Conservation (phyloP, 2,888 invertebrate genomes). For the Congeria kusceri region DNA sequence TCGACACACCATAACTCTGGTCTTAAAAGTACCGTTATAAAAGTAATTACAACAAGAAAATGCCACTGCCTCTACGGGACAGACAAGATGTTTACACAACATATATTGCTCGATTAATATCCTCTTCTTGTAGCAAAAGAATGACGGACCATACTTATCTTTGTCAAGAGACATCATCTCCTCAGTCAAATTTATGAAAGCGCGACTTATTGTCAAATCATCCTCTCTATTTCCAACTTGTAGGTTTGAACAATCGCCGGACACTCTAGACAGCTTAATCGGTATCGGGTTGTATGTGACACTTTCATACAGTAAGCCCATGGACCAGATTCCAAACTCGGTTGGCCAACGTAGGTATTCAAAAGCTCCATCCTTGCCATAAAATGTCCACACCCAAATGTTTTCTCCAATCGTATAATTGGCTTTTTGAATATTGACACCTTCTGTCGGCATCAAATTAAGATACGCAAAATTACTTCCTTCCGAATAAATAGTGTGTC, state of each 20-base stretch:
- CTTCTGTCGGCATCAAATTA: conserved; percentile 5
- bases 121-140: not conserved
- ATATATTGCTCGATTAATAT: not conserved
- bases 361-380: conserved; percentile 44
- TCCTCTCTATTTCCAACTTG: conserved; percentile 34
- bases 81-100: conserved; percentile 47
- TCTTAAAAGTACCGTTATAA: not conserved
- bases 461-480: conserved; percentile 38
- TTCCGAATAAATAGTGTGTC: conserved; percentile 35
- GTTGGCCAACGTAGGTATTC: conserved; percentile 63
- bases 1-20: not conserved
- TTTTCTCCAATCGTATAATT: conserved; percentile 31
- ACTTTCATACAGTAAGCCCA: conserved; percentile 44
- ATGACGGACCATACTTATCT: not conserved
- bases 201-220: not conserved
- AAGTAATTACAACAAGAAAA: conserved; percentile 17
- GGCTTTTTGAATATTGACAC: conserved; percentile 7
- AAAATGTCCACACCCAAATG: conserved; percentile 65
- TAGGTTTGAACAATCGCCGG: conserved; percentile 52
- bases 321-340: conserved; percentile 65
- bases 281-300: conserved; percentile 19
- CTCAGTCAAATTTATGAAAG: not conserved
- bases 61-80: conserved; percentile 45
- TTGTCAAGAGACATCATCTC: not conserved
- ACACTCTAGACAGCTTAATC: conserved; percentile 1